A percentile compares a stretch with the other conserved stretches of the same genome.
Evolutionary conservation across 2,888 invertebrate species (phyloP).

Genomic region (Pollenia labialis): DNA sequence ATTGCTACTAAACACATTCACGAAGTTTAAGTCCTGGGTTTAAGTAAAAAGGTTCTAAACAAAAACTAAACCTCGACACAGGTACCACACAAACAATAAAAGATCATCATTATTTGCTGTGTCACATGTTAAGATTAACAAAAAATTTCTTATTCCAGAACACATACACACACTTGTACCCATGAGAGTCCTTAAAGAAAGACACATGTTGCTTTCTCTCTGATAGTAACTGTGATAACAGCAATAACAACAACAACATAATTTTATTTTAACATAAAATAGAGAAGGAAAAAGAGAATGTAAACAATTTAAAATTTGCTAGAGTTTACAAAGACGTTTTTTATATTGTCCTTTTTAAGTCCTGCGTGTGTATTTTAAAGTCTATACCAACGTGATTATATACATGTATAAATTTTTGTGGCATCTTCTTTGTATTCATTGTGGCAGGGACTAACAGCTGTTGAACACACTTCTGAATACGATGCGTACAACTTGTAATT

Average conservation of each 20-base stretch:
- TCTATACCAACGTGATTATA: slow-evolving; percentile 32
- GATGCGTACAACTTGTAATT: not conserved
- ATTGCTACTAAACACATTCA: not conserved
- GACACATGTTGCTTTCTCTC: slow-evolving; percentile 5
- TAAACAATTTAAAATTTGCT: not conserved
- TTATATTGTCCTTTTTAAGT: slow-evolving; percentile 4
- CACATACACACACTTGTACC: not conserved
- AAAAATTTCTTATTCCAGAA: not conserved
- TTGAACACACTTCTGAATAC: slow-evolving; percentile 19
- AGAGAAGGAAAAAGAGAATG: not conserved
- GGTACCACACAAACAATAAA: slow-evolving; percentile 13
- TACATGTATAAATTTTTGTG: slow-evolving; percentile 1
- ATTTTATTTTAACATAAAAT: not conserved
- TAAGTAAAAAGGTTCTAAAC: not conserved
- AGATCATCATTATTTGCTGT: slow-evolving; percentile 5
- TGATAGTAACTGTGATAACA: not conserved
- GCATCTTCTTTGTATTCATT: slow-evolving; percentile 16
- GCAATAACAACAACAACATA: not conserved
- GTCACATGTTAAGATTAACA: slow-evolving; percentile 3
- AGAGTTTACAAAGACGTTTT: not conserved
- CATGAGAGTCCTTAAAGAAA: not conserved
- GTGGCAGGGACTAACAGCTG: slow-evolving; percentile 37
- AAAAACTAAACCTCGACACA: not conserved
- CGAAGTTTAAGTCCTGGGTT: not conserved
- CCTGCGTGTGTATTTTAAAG: not conserved